These are phyloP conservation scores for Petrocephalus zakoni DNA, from an alignment of 2,113 vertebrate species.

Conservation along the genomic window DNA sequence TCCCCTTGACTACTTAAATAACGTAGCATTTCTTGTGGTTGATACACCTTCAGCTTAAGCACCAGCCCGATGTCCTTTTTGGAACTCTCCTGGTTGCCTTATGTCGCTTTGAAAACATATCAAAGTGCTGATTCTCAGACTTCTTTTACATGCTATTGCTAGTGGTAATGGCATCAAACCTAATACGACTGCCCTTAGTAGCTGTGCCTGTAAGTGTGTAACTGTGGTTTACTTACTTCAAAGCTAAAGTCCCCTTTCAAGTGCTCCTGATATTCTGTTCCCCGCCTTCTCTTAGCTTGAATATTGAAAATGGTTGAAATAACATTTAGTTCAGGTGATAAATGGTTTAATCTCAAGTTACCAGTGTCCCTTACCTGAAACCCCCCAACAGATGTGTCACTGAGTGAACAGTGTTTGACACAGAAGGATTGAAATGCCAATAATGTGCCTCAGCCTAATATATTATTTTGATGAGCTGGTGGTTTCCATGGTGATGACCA, in stretches of 20 bases:
- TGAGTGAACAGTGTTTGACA: neutral
- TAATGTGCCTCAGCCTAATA: constrained; percentile 48
- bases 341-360: neutral
- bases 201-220: neutral
- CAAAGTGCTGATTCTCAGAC: neutral
- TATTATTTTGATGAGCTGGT: constrained; percentile 31
- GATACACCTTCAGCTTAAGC: neutral
- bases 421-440: constrained; percentile 29
- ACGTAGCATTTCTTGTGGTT: neutral
- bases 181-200: neutral
- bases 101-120: neutral
- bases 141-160: neutral
- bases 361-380: neutral
- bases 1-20: neutral
- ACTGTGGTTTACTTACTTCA: neutral
- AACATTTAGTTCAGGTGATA: neutral
- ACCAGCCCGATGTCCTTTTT: neutral
- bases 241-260: neutral
- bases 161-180: neutral
- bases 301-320: neutral
- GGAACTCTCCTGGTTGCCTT: neutral
- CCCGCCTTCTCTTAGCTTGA: neutral
- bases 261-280: neutral
- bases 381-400: neutral
- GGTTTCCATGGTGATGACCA: constrained; percentile 23